Evolutionary conservation across 1,140 invertebrate genomes (phyloP).

Genomic region (Diorhabda elongata): DNA sequence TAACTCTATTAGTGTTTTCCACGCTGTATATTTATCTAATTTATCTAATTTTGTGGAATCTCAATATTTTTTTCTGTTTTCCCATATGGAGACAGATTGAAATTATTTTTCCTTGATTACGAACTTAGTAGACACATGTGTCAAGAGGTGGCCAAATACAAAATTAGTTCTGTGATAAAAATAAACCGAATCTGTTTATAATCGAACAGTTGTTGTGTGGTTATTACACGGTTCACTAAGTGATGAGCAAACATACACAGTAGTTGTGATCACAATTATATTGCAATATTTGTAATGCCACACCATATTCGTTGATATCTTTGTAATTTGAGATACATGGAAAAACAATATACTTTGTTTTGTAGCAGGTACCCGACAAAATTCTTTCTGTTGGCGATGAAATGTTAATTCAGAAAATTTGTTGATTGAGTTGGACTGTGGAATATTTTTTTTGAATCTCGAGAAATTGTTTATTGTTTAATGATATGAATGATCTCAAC

Average conservation of each 20-base stretch:
- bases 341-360: not conserved
- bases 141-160: too few relatives aligned
- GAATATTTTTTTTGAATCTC: not conserved
- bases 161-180: too few relatives aligned
- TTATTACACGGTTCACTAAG: slow-evolving; percentile 37
- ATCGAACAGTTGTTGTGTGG: slow-evolving; percentile 35
- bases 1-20: too few relatives aligned
- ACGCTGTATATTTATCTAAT: too few relatives aligned
- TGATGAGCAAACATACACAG: slow-evolving; percentile 37
- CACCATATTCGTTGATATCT: slow-evolving; percentile 11
- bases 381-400: too few relatives aligned
- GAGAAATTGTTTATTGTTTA: not conserved
- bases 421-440: not conserved
- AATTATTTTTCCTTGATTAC: too few relatives aligned
- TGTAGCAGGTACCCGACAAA: too few relatives aligned
- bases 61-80: too few relatives aligned
- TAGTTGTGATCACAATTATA: slow-evolving; percentile 33
- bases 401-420: not conserved
- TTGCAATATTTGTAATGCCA: slow-evolving; percentile 27
- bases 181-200: slow-evolving; percentile 16
- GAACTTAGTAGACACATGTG: too few relatives aligned
- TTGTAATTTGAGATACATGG: slow-evolving; percentile 7
- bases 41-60: too few relatives aligned
- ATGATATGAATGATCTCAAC: not conserved
- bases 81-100: too few relatives aligned